Evolutionary conservation across 1,140 invertebrate genomes (phyloP).

Genomic region (Amphibalanus amphitrite): DNA sequence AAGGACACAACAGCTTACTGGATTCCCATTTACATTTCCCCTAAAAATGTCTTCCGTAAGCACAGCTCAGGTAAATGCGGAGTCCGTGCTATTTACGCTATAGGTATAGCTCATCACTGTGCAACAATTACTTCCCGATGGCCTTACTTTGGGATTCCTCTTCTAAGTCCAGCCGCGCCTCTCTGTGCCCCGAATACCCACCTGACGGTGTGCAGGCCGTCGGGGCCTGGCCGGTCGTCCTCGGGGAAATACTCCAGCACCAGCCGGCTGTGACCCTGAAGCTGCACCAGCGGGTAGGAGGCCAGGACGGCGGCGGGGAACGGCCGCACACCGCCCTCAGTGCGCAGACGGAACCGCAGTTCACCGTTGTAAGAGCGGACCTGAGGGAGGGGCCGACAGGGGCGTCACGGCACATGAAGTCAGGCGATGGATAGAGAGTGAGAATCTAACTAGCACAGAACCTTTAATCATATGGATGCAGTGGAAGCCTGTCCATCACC

Average conservation of each 20-base stretch:
- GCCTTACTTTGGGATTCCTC: too few relatives aligned
- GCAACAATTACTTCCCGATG: too few relatives aligned
- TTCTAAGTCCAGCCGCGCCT: too few relatives aligned
- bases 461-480: not conserved
- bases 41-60: too few relatives aligned
- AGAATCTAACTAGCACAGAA: not conserved
- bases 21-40: too few relatives aligned
- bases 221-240: slow-evolving; percentile 20
- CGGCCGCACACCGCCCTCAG: slow-evolving; percentile 36
- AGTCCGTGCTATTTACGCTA: too few relatives aligned
- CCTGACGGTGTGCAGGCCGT: slow-evolving; percentile 42
- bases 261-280: slow-evolving; percentile 59
- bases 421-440: not conserved
- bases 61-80: too few relatives aligned
- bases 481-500: not conserved
- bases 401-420: too few relatives aligned
- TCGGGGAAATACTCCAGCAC: slow-evolving; percentile 54
- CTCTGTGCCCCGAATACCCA: too few relatives aligned
- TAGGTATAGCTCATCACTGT: too few relatives aligned
- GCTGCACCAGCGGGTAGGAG: slow-evolving; percentile 57
- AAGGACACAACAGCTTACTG: too few relatives aligned
- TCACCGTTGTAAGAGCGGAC: slow-evolving; percentile 82
- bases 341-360: slow-evolving; percentile 55
- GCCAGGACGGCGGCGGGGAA: slow-evolving; percentile 40
- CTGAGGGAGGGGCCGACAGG: slow-evolving; percentile 26